Conservation (phyloP, 1,140 invertebrate species). For the Helicoverpa zea region DNA sequence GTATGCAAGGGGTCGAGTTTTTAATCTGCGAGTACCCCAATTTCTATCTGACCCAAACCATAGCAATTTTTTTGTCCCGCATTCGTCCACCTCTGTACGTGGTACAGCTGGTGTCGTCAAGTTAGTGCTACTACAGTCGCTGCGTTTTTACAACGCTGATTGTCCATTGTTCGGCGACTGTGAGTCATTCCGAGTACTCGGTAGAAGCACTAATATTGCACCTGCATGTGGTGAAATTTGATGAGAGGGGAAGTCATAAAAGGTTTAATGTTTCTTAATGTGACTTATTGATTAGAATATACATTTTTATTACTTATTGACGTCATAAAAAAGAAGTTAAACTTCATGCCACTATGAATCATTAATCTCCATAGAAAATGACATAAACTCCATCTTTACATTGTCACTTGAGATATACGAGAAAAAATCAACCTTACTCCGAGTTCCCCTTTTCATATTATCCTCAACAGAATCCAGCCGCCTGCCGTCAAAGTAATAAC, state of each 20-base stretch:
- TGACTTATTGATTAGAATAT: no score
- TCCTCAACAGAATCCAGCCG: not conserved
- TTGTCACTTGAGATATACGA: not conserved
- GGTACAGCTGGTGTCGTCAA: not conserved
- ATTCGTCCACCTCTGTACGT: not conserved
- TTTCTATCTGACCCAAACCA: no score
- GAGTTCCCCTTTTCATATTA: constrained; percentile 8
- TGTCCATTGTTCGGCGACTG: constrained; percentile 14
- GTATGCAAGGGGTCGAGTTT: no score
- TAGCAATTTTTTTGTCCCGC: not conserved
- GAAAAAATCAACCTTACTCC: not conserved
- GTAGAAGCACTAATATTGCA: not conserved
- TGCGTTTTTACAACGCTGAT: constrained; percentile 27
- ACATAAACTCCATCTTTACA: not conserved
- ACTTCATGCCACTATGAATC: no score
- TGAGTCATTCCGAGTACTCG: not conserved
- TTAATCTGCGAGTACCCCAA: no score
- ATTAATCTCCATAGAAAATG: no score
- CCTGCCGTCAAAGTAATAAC: constrained; percentile 31
- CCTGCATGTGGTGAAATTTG: not conserved
- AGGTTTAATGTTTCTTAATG: no score
- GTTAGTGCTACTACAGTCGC: not conserved
- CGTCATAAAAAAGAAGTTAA: no score
- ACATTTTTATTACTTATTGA: no score
- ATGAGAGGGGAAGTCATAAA: no score